A percentile compares a stretch with the other conserved stretches of the same genome.
Evolutionary conservation across 2,888 invertebrate genomes (phyloP).

Genomic region (Magallana nippona): DNA sequence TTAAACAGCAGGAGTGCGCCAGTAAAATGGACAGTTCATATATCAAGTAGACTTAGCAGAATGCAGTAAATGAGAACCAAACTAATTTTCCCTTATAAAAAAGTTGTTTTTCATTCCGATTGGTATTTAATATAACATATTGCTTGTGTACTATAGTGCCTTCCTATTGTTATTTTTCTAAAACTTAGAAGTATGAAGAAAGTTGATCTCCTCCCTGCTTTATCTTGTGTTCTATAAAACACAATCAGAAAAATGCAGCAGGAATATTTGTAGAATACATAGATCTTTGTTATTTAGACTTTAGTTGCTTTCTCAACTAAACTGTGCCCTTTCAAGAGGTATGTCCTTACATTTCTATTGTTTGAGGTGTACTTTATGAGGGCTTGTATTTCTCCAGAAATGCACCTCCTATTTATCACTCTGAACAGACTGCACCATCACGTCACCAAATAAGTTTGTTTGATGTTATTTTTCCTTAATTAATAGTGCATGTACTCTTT

Average conservation of each 20-base stretch:
- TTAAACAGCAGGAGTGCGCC: neutral
- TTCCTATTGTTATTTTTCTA: no score
- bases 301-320: neutral
- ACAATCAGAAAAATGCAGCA: neutral
- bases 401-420: neutral
- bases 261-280: neutral
- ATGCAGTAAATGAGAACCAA: no score
- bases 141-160: no score
- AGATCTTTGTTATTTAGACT: constrained; percentile 1
- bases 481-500: constrained; percentile 25
- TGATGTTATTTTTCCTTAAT: constrained; percentile 32
- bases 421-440: neutral
- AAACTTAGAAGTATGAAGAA: no score
- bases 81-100: no score
- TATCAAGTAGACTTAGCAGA: neutral
- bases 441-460: neutral
- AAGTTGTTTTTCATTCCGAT: no score
- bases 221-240: no score
- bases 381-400: constrained; percentile 1
- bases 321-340: neutral
- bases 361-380: neutral
- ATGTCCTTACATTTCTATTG: constrained; percentile 1
- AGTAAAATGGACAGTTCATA: neutral
- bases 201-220: no score
- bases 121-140: no score